phyloP scores from a whole-genome alignment of 2,888 invertebrate genomes.

The Cataglyphis livida region DNA sequence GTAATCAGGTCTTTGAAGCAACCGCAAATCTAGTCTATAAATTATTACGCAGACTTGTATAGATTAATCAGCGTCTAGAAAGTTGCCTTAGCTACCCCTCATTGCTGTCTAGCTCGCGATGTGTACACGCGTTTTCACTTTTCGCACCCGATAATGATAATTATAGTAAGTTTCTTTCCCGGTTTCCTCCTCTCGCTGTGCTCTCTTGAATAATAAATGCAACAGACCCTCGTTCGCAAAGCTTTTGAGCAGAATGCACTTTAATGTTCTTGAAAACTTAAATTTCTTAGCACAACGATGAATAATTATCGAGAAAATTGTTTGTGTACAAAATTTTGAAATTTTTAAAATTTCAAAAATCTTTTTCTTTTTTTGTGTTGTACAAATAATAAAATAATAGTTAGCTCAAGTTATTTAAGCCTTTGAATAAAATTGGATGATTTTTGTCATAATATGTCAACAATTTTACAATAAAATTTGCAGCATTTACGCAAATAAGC shows the following conservation, averaged over 20 bases:
- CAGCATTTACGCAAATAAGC: neutral
- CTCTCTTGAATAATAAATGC: conserved; percentile 34
- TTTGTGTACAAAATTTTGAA: neutral
- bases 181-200: neutral
- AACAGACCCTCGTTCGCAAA: neutral
- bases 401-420: neutral
- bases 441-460: neutral
- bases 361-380: neutral
- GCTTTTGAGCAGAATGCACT: neutral
- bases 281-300: neutral
- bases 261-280: conserved; percentile 6
- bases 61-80: conserved; percentile 49
- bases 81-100: conserved; percentile 34
- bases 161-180: conserved; percentile 25
- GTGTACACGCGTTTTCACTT: conserved; percentile 48
- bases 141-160: conserved; percentile 41
- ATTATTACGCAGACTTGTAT: conserved; percentile 35
- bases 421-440: neutral
- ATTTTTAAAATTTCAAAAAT: neutral
- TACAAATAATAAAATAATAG: neutral
- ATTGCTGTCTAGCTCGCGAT: conserved; percentile 14
- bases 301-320: conserved; percentile 34
- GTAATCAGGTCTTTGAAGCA: conserved; percentile 20
- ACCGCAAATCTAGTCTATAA: conserved; percentile 25
- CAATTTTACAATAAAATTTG: conserved; percentile 2